These are phyloP conservation scores for Threskiornis aethiopicus DNA, from an alignment of 2,797 vertebrate species.

Conservation along the genomic window DNA sequence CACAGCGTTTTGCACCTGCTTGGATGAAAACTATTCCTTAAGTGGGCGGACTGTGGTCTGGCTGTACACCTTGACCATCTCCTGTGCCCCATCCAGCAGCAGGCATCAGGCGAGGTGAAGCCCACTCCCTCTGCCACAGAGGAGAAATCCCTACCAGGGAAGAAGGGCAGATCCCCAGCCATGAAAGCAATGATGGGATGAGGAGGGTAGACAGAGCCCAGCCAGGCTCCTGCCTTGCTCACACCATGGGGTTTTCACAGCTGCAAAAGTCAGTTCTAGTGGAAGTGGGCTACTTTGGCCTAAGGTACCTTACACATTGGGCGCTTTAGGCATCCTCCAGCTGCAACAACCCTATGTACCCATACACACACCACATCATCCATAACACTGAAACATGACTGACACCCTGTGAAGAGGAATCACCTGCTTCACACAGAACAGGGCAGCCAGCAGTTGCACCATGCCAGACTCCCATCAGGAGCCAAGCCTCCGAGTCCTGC, in stretches of 20 bases:
- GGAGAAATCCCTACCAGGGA: neutral
- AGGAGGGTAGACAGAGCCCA: neutral
- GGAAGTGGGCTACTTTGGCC: neutral
- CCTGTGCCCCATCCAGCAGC: neutral
- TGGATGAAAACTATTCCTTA: neutral
- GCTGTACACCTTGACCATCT: accelerated
- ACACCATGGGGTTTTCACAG: neutral
- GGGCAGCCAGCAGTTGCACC: neutral
- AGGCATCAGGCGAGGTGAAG: neutral
- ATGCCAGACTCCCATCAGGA: neutral
- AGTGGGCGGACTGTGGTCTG: neutral
- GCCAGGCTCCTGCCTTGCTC: neutral
- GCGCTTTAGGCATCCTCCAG: neutral
- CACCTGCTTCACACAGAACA: neutral
- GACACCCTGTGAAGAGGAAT: neutral
- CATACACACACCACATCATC: neutral
- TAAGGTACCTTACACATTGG: neutral
- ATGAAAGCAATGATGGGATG: accelerated
- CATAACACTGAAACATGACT: neutral
- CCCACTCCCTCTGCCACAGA: neutral
- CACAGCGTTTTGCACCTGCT: neutral
- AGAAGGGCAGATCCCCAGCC: neutral
- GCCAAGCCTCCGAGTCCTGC: neutral
- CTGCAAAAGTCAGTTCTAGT: neutral
- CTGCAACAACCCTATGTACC: neutral